Evolutionary conservation across 2,113 vertebrate genomes (phyloP).

Genomic region (Rhinogobius similis): DNA sequence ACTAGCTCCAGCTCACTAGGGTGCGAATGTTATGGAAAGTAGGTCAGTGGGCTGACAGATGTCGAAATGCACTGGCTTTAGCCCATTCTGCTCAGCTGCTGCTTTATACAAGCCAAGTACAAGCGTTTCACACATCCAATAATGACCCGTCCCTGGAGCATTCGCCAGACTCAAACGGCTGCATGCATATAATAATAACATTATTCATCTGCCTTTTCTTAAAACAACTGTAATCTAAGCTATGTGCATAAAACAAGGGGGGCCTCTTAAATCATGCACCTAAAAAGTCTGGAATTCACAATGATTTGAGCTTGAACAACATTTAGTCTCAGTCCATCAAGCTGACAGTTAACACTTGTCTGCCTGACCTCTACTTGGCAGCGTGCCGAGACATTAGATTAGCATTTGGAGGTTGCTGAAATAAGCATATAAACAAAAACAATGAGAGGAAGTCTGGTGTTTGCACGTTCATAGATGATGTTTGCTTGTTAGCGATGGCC

Average conservation of each 20-base stretch:
- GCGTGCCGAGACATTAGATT: not conserved
- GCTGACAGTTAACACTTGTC: not conserved
- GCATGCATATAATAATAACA: not conserved
- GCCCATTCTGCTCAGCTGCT: slow-evolving; percentile 64
- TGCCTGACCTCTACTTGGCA: slow-evolving; percentile 13
- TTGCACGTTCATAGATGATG: not conserved
- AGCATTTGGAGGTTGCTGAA: not conserved
- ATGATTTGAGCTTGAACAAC: not conserved
- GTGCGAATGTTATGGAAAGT: slow-evolving; percentile 53
- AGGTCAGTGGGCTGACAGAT: slow-evolving; percentile 67
- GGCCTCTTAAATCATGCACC: slow-evolving; percentile 41
- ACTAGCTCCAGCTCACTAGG: slow-evolving; percentile 7
- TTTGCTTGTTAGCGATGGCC: slow-evolving; percentile 13
- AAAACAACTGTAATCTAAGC: slow-evolving; percentile 34
- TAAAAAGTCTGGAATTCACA: slow-evolving; percentile 34
- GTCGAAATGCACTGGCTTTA: slow-evolving; percentile 56
- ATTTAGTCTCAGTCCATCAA: not conserved
- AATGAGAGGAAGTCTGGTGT: not conserved
- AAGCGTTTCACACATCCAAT: slow-evolving; percentile 26
- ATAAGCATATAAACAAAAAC: not conserved
- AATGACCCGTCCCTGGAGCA: slow-evolving; percentile 15
- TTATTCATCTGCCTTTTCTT: slow-evolving; percentile 23
- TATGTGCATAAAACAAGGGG: slow-evolving; percentile 33
- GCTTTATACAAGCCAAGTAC: slow-evolving; percentile 49
- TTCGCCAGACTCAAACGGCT: slow-evolving; percentile 9